Conservation (phyloP, 2,888 invertebrate species). For the Dione juno region DNA sequence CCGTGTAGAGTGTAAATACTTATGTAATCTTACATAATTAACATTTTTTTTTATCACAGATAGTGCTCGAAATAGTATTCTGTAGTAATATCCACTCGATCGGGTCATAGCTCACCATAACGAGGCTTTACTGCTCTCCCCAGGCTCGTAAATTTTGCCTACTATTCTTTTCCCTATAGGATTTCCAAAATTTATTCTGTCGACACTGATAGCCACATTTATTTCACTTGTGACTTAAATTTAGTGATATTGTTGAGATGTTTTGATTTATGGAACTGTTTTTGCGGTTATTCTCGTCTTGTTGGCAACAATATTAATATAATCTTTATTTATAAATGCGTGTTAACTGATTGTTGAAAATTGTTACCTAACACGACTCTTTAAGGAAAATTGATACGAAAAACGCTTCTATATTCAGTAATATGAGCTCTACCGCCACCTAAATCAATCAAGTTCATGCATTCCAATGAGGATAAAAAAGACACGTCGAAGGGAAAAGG, state of each 20-base stretch:
- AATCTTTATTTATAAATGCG: not conserved
- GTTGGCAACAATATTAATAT: not conserved
- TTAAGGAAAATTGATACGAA: not conserved
- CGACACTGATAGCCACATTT: conserved; percentile 58
- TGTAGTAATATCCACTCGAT: conserved; percentile 61
- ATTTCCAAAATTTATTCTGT: conserved; percentile 74
- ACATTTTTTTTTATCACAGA: conserved; percentile 32
- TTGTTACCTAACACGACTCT: not conserved
- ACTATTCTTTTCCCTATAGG: conserved; percentile 78
- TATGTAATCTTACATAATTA: conserved; percentile 1
- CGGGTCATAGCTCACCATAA: conserved; percentile 77
- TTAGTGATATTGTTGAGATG: conserved; percentile 33
- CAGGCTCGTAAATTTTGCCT: conserved; percentile 75
- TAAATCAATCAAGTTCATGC: conserved; percentile 44
- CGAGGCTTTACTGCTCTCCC: conserved; percentile 77
- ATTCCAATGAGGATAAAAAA: conserved; percentile 42
- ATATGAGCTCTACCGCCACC: conserved; percentile 37
- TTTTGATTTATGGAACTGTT: conserved; percentile 15
- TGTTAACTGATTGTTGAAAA: not conserved
- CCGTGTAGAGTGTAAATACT: not conserved
- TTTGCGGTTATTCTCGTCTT: conserved; percentile 4
- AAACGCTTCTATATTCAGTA: conserved; percentile 27
- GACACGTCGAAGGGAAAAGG: conserved; percentile 37
- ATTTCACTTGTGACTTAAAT: conserved; percentile 52
- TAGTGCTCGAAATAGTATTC: conserved; percentile 41